A percentile compares a stretch with the other conserved stretches of the same genome.
Conservation (phyloP, 1,140 invertebrate genomes). For the Bilobella aurantiaca region DNA sequence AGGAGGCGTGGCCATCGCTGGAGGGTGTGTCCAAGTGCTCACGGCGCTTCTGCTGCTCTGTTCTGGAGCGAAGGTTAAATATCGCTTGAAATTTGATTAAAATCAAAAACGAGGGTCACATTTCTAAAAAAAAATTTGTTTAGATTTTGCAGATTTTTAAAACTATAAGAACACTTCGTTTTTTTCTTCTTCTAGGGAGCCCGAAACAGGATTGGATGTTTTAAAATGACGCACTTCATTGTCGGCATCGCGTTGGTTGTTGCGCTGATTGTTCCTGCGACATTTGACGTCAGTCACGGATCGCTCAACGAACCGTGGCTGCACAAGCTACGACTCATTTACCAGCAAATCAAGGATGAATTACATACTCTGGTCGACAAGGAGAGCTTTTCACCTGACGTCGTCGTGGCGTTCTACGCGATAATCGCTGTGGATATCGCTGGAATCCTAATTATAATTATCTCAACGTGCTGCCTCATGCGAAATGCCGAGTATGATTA, state of each 20-base stretch:
- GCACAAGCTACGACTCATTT: neutral
- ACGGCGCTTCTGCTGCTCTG: slow-evolving; percentile 4
- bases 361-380: neutral
- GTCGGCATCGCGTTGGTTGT: neutral
- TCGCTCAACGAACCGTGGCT: too few species aligned
- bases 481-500: slow-evolving; percentile 12
- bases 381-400: neutral
- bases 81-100: too few species aligned
- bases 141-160: neutral
- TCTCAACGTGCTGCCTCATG: slow-evolving; percentile 5
- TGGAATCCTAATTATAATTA: neutral
- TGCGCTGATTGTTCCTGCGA: neutral
- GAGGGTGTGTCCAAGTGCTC: slow-evolving; percentile 13
- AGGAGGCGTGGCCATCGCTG: neutral
- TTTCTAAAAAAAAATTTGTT: neutral
- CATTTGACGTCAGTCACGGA: neutral
- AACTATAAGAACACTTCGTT: neutral
- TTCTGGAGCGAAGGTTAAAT: slow-evolving; percentile 6
- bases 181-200: slow-evolving; percentile 2
- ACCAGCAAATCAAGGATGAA: neutral
- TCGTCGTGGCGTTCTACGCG: neutral
- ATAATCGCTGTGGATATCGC: slow-evolving; percentile 5
- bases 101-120: too few species aligned
- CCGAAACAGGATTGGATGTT: neutral
- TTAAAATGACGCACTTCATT: slow-evolving; percentile 6